phyloP scores from a whole-genome alignment of 30 jellyfish, hydroid and myxozoan genomes.

The Haliclystus octoradiatus region DNA sequence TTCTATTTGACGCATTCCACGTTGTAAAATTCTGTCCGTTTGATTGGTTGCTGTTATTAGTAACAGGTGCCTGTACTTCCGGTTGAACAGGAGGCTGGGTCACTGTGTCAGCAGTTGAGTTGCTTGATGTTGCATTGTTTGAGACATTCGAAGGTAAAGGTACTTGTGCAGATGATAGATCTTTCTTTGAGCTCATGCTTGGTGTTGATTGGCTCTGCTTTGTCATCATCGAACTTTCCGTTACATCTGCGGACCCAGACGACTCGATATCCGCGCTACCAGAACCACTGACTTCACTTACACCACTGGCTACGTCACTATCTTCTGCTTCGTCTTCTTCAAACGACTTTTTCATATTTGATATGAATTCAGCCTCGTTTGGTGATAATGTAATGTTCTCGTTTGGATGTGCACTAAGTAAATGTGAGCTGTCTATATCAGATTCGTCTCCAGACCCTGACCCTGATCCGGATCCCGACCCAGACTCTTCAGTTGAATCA shows the following conservation, averaged over 20 bases:
- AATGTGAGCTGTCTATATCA: not conserved
- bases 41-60: no score
- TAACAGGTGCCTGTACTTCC: not conserved
- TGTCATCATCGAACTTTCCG: not conserved
- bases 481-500: constrained; percentile 10
- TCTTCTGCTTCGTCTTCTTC: constrained; percentile 13
- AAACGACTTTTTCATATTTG: constrained; percentile 36
- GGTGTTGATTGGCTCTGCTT: not conserved
- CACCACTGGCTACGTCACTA: constrained; percentile 20
- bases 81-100: not conserved
- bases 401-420: not conserved
- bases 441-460: constrained; percentile 41
- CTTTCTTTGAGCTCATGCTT: not conserved
- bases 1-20: not conserved
- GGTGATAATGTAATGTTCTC: constrained; percentile 19
- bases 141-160: not conserved
- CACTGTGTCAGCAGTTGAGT: not conserved
- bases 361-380: constrained; percentile 58
- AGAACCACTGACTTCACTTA: constrained; percentile 49
- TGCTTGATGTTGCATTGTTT: not conserved
- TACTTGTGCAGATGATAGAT: not conserved
- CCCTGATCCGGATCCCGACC: constrained; percentile 69
- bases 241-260: not conserved
- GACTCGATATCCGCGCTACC: constrained; percentile 31
- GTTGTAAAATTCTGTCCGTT: not conserved